Conservation (phyloP, 1,140 invertebrate genomes). For the Hydropsyche tenuis region DNA sequence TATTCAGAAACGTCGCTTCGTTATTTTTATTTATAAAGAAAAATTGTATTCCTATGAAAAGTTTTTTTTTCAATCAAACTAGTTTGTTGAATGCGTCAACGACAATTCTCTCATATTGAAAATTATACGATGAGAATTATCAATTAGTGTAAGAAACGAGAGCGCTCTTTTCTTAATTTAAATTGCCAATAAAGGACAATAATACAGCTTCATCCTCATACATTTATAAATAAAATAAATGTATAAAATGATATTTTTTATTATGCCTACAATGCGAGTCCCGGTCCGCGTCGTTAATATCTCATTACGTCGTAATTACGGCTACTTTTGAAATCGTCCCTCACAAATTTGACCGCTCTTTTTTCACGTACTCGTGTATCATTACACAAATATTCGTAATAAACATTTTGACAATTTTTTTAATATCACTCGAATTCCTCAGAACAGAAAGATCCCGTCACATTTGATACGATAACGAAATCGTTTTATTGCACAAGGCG, state of each 20-base stretch:
- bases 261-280: neutral
- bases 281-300: constrained; percentile 16
- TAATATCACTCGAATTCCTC: too few relatives aligned
- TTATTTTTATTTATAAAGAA: too few relatives aligned
- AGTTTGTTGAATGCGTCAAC: neutral
- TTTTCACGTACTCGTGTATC: too few relatives aligned
- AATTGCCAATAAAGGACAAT: constrained; percentile 1
- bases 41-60: too few relatives aligned
- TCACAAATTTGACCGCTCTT: neutral
- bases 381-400: too few relatives aligned
- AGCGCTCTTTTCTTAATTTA: neutral
- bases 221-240: too few relatives aligned
- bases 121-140: neutral
- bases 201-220: neutral
- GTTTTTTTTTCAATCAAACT: too few relatives aligned
- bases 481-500: too few relatives aligned
- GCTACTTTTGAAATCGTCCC: constrained; percentile 16
- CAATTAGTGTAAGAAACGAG: neutral
- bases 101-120: neutral
- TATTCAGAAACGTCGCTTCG: too few relatives aligned
- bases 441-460: too few relatives aligned
- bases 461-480: too few relatives aligned
- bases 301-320: constrained; percentile 22
- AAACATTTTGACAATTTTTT: too few relatives aligned
- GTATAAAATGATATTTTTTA: neutral